phyloP scores from a whole-genome alignment of 1,140 invertebrate genomes.

The Pteromalus puparum region DNA sequence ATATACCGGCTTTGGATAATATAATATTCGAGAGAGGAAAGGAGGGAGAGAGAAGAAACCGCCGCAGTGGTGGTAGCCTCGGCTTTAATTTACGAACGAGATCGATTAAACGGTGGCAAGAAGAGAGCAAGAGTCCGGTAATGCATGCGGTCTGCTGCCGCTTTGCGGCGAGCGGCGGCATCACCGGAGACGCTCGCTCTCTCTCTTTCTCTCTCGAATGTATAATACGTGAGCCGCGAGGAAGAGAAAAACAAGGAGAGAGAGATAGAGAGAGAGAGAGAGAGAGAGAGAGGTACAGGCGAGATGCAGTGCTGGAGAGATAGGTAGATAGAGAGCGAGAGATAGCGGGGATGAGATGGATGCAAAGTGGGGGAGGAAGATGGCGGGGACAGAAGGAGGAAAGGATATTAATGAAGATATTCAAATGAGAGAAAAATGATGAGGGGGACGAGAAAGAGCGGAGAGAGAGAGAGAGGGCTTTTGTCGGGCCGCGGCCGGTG shows the following conservation, averaged over 20 bases:
- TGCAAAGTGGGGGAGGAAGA: conserved; percentile 16
- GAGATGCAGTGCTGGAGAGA: neutral
- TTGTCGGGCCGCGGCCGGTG: conserved; percentile 63
- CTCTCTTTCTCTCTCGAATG: neutral
- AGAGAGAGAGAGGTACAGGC: neutral
- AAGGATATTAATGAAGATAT: conserved; percentile 71
- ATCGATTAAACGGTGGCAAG: conserved; percentile 68
- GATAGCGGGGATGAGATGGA: conserved; percentile 7
- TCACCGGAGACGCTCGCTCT: neutral
- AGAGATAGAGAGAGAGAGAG: neutral
- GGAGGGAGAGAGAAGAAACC: neutral
- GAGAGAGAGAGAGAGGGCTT: conserved; percentile 48
- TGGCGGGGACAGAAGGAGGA: conserved; percentile 54
- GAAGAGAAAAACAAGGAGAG: neutral
- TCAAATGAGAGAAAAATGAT: conserved; percentile 69
- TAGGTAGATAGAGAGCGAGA: neutral
- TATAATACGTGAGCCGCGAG: neutral
- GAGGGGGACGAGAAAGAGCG: neutral
- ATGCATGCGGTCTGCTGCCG: conserved; percentile 59
- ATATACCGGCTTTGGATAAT: neutral
- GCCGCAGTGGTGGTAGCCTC: conserved; percentile 6
- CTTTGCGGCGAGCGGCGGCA: neutral
- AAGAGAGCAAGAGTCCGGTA: conserved; percentile 56
- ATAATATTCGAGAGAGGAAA: conserved; percentile 41
- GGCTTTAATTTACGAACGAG: conserved; percentile 59